Evolutionary conservation across 2,888 invertebrate genomes (phyloP).

Genomic region (Gerris lacustris): DNA sequence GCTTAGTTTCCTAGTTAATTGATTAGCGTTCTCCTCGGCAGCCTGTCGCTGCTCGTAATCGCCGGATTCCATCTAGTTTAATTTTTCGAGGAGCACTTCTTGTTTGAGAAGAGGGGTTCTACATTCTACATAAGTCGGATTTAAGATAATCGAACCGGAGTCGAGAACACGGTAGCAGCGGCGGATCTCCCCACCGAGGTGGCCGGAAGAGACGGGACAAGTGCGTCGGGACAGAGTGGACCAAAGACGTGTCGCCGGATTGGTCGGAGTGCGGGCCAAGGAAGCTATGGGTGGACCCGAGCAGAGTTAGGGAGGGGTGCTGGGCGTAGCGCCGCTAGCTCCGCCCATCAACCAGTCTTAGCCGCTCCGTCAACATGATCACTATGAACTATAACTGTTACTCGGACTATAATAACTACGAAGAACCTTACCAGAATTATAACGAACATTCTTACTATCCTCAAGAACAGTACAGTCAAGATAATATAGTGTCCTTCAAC

Average conservation of each 20-base stretch:
- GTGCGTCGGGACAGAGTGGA: background rate
- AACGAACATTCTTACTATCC: background rate
- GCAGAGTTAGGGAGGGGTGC: background rate
- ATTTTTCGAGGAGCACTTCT: conserved; percentile 3
- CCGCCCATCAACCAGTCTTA: background rate
- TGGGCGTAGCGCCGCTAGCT: background rate
- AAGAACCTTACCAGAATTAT: background rate
- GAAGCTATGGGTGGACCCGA: background rate
- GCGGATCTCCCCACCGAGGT: conserved; percentile 1
- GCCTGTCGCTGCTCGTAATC: background rate
- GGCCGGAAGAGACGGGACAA: background rate
- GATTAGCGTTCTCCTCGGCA: conserved; percentile 1
- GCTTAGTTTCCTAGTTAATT: conserved; percentile 1
- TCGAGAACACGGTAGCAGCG: background rate
- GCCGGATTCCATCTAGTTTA: background rate
- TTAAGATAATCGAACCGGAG: background rate
- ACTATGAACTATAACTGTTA: conserved; percentile 5
- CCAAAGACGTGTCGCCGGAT: background rate
- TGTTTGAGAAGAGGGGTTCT: background rate
- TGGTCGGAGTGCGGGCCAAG: conserved; percentile 3
- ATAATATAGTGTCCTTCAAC: conserved; percentile 64
- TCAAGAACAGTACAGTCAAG: conserved; percentile 25
- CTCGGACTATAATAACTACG: conserved; percentile 5
- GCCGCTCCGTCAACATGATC: conserved; percentile 5
- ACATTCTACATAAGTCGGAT: background rate